A percentile compares a stretch with the other conserved stretches of the same genome.
These are phyloP conservation scores for Nasonia giraulti DNA, from an alignment of 1,140 invertebrate species.

Conservation along the genomic window DNA sequence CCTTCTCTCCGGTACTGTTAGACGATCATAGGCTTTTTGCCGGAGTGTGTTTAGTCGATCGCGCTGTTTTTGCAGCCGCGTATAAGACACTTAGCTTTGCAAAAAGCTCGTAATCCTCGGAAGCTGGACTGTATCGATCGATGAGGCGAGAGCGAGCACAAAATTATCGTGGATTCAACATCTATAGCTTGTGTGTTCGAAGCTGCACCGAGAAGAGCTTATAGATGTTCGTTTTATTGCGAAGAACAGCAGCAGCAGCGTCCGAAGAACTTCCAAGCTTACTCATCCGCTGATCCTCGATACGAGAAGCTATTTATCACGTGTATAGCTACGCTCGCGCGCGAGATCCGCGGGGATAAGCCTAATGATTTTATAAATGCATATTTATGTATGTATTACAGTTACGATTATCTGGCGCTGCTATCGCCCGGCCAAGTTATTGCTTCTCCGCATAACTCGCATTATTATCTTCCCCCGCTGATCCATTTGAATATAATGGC, in stretches of 20 bases:
- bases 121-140: not conserved
- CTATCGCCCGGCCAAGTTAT: not conserved
- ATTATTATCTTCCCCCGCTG: no score
- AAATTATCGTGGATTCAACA: not conserved
- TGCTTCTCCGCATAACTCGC: no score
- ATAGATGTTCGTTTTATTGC: not conserved
- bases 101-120: not conserved
- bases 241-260: not conserved
- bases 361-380: constrained; percentile 33
- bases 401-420: constrained; percentile 46
- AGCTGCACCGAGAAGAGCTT: not conserved
- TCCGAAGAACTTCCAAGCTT: constrained; percentile 8
- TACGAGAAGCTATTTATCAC: constrained; percentile 26
- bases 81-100: not conserved
- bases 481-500: not conserved
- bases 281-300: not conserved
- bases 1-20: not conserved
- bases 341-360: not conserved
- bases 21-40: not conserved
- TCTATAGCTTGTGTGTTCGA: not conserved
- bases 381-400: constrained; percentile 26
- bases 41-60: not conserved
- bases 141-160: not conserved
- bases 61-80: not conserved
- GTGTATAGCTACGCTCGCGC: no score